Percentiles rank a stretch among this genome's conserved stretches.
phyloP scores from a whole-genome alignment of 1,140 invertebrate genomes.

The Schlechtendalia chinensis region DNA sequence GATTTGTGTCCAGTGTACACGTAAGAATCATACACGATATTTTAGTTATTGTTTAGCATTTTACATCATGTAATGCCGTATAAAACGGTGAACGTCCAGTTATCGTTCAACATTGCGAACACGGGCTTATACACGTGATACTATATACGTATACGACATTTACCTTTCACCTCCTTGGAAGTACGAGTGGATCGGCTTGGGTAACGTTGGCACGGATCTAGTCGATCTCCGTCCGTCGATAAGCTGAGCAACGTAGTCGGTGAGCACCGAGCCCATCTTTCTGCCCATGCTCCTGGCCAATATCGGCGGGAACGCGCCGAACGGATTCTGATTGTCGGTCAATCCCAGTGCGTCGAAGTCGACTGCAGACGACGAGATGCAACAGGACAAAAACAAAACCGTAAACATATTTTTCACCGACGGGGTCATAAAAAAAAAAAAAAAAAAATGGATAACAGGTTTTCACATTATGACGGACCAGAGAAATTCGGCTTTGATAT shows the following conservation, averaged over 20 bases:
- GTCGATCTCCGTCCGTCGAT: slow-evolving; percentile 65
- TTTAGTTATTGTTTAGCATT: too few species aligned
- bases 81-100: too few species aligned
- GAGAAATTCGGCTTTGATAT: neutral
- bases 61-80: too few species aligned
- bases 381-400: neutral
- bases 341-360: slow-evolving; percentile 78
- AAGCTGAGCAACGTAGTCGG: slow-evolving; percentile 70
- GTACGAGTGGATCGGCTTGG: slow-evolving; percentile 54
- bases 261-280: slow-evolving; percentile 66
- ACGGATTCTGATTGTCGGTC: slow-evolving; percentile 81
- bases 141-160: too few species aligned
- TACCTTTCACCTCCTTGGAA: slow-evolving; percentile 76
- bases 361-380: slow-evolving; percentile 60
- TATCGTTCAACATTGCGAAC: too few species aligned
- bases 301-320: slow-evolving; percentile 70
- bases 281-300: slow-evolving; percentile 69
- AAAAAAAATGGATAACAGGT: neutral
- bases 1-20: too few species aligned
- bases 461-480: neutral
- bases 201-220: slow-evolving; percentile 53
- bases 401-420: neutral
- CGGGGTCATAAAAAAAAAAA: too few species aligned
- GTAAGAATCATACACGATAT: too few species aligned
- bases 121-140: too few species aligned